phyloP scores from a whole-genome alignment of 2,113 vertebrate genomes.

The Alethe castanea region DNA sequence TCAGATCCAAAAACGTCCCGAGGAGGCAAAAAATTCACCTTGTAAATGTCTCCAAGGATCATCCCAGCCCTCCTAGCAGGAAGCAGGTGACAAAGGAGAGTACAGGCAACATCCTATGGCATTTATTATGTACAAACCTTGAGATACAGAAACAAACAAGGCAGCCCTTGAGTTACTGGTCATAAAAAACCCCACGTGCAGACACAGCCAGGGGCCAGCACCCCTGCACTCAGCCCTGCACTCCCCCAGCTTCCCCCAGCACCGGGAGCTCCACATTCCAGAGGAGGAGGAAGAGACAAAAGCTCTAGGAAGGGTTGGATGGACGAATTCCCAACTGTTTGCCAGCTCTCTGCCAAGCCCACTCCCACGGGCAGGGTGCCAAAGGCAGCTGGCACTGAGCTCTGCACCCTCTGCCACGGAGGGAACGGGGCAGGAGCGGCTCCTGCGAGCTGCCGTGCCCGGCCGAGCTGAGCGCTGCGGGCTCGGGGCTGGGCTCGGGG shows the following conservation, averaged over 20 bases:
- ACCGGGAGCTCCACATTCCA: neutral
- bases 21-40: neutral
- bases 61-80: constrained; percentile 3
- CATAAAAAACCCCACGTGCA: constrained; percentile 69
- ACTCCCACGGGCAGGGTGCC: no score
- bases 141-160: constrained; percentile 77
- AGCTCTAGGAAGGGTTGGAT: neutral
- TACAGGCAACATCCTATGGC: constrained; percentile 79
- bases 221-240: neutral
- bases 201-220: neutral
- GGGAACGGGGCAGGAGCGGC: no score
- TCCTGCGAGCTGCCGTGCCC: no score
- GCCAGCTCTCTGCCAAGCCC: neutral
- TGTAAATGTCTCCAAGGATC: neutral
- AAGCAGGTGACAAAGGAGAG: constrained; percentile 59
- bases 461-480: no score
- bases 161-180: constrained; percentile 88
- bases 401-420: no score
- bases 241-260: neutral
- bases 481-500: no score
- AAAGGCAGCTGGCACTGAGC: no score
- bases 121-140: constrained; percentile 82
- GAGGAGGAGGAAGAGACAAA: constrained; percentile 1
- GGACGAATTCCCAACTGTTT: neutral
- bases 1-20: neutral